Evolutionary conservation across 2,113 vertebrate genomes (phyloP).

Genomic region (Leptosomus discolor): DNA sequence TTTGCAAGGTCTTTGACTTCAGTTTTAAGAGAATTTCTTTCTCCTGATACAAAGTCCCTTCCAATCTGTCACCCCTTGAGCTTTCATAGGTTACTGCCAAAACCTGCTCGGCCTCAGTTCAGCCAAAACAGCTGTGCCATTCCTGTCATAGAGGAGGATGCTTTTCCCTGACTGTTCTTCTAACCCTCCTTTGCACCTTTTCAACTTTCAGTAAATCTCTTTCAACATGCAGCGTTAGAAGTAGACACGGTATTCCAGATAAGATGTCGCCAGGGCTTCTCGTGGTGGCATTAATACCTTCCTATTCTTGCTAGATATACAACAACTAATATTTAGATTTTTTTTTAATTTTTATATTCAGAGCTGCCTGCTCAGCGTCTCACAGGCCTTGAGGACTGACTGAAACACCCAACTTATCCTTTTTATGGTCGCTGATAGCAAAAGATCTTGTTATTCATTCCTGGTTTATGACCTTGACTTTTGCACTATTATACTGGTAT

Average conservation of each 20-base stretch:
- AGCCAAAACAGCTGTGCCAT: neutral
- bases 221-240: neutral
- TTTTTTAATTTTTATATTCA: neutral
- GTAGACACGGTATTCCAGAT: neutral
- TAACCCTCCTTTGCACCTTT: neutral
- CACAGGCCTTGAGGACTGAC: neutral
- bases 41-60: rapidly evolving
- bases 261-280: neutral
- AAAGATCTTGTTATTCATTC: neutral
- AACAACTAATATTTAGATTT: neutral
- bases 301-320: neutral
- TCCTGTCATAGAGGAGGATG: neutral
- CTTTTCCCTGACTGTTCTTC: neutral
- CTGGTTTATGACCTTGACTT: neutral
- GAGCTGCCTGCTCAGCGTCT: neutral
- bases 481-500: neutral
- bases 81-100: neutral
- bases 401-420: neutral
- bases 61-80: neutral
- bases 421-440: neutral
- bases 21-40: neutral
- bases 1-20: neutral
- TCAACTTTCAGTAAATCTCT: neutral
- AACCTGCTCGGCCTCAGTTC: neutral
- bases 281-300: neutral